Base-by-base conservation (phyloP, 2,888 invertebrate species). In the Sphaerophoria rueppellii region DNA sequence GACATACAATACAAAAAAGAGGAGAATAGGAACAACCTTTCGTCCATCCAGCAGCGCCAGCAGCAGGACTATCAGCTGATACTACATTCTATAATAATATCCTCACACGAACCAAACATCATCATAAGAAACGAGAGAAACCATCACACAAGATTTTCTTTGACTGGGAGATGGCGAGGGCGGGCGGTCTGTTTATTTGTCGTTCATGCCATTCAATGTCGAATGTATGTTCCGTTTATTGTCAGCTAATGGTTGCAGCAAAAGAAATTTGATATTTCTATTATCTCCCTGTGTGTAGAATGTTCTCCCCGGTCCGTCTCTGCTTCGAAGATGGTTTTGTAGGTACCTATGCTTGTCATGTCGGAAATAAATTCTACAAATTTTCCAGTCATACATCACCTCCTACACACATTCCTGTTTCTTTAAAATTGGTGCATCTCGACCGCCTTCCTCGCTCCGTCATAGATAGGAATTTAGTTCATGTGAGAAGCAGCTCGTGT, bases 211-310 rank as follows among this genome's bases (percentile, higher is more conserved):
- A 85, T 81, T 81, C 85, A 85, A 81, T 85, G 85, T 85, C 85
- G 85, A 85, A 73, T 80, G 80, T 77, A 73, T 77, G 80, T 77
- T 80, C 76, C 85, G 80, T 85, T 85, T 85, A 80, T 77, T 85
- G 85, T 85, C 85, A 85, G 85, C 81, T 85, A 81, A 80, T 85
- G 81, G 81, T 40, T 85, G 24, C 48, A 65, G 77, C 73, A 85
- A 80, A 85, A 85, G 85, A 85, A 77, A 85, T 81, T 85, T 81
- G 80, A 85, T 85, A 85, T 85, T 85, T 85, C 85, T 85, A 85
- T 85, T 85, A 85, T 85, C 80, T 80, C 24, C 24, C 24, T 24
- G 24, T 24, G 24, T 24, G 9, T 40, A 85, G 63, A 57, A 85
- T 40, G 80, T 43, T 60, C 2, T 24, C 2, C 24, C 24, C 24